phyloP scores from a whole-genome alignment of 2,797 vertebrate genomes.

The Coreius guichenoti region DNA sequence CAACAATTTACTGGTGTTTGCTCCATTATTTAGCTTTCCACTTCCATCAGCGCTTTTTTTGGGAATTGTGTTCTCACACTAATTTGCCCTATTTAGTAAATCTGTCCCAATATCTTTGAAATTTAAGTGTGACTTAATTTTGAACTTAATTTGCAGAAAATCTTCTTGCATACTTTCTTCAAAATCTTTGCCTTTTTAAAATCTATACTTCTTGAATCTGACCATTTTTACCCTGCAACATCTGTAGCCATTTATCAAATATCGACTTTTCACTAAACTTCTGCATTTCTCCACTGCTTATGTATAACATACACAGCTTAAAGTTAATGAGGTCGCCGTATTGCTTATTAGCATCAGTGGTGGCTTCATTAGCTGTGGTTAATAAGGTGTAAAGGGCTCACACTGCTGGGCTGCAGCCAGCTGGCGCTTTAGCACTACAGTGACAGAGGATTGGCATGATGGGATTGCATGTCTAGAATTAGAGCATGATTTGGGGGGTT shows the following conservation, averaged over 20 bases:
- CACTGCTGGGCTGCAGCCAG: constrained; percentile 53
- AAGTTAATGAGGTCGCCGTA: constrained; percentile 58
- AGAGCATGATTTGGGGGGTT: constrained; percentile 44
- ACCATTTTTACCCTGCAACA: constrained; percentile 12
- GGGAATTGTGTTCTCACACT: too few species aligned
- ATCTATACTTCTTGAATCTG: background rate
- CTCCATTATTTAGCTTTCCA: too few species aligned
- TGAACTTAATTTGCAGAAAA: background rate
- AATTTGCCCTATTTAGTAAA: too few species aligned
- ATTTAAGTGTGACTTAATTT: background rate
- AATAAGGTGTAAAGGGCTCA: constrained; percentile 57
- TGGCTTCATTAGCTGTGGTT: constrained; percentile 57
- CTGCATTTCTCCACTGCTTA: constrained; percentile 19
- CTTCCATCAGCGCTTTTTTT: too few species aligned
- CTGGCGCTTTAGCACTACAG: constrained; percentile 42
- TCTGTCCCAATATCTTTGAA: background rate
- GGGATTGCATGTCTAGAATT: constrained; percentile 35
- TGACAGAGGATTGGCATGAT: constrained; percentile 48
- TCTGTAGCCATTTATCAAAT: constrained; percentile 55
- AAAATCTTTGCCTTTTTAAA: background rate
- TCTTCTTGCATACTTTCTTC: background rate
- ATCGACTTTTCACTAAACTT: constrained; percentile 37
- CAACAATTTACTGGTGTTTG: too few species aligned
- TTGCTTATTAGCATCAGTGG: constrained; percentile 52
- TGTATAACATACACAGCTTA: constrained; percentile 40